These are phyloP conservation scores for Tilapia sparmanii DNA, from an alignment of 2,113 vertebrate species.

Conservation along the genomic window DNA sequence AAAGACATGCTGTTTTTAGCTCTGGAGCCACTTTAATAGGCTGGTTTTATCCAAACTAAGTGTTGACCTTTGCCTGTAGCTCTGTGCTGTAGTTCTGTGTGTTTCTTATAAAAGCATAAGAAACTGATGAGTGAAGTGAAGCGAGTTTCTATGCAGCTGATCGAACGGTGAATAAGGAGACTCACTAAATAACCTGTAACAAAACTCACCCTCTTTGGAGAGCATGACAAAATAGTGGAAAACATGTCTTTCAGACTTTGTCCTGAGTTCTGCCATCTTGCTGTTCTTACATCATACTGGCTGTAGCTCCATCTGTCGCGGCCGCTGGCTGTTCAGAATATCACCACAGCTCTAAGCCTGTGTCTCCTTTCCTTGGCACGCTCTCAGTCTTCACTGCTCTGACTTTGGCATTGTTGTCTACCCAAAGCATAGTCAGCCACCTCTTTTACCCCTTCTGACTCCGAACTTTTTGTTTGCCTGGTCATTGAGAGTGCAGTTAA, in stretches of 20 bases:
- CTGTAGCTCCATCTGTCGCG: neutral
- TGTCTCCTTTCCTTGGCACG: neutral
- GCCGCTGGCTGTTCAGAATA: neutral
- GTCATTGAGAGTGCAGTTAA: neutral
- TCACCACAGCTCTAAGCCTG: slow-evolving; percentile 14
- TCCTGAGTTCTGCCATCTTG: neutral
- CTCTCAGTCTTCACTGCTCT: neutral
- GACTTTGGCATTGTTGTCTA: neutral
- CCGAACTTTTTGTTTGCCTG: neutral
- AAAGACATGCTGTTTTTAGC: neutral
- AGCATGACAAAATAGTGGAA: neutral
- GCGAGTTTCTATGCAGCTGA: neutral
- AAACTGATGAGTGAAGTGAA: neutral
- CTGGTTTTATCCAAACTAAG: neutral
- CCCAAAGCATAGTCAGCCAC: neutral
- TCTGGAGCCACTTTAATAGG: neutral
- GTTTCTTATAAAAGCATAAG: neutral
- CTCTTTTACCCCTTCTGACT: neutral
- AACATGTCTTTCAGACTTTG: neutral
- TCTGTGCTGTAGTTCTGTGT: neutral
- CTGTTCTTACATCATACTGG: neutral
- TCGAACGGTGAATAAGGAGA: neutral
- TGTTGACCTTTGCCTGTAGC: neutral
- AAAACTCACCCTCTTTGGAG: neutral
- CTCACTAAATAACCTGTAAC: neutral